Percentiles rank a stretch among this genome's conserved stretches.
phyloP scores from a whole-genome alignment of 2,888 invertebrate species.

The Sipha maydis region DNA sequence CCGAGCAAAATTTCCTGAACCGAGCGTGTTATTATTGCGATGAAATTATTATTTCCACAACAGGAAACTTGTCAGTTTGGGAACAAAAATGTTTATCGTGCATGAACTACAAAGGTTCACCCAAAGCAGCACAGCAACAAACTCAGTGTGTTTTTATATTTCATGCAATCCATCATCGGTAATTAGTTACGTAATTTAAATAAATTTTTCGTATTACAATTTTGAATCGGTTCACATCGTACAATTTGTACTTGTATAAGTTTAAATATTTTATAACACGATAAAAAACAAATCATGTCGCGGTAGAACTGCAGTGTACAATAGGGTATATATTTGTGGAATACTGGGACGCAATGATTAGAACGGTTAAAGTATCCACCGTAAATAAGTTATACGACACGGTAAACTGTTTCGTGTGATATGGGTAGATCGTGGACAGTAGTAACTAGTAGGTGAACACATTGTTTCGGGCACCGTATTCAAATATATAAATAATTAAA shows the following conservation, averaged over 20 bases:
- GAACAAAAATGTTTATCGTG: conserved; percentile 26
- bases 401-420: not conserved
- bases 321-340: not conserved
- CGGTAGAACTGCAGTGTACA: not conserved
- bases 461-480: not conserved
- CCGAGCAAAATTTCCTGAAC: not conserved
- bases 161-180: too few species aligned
- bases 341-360: not conserved
- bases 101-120: conserved; percentile 6
- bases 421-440: not conserved
- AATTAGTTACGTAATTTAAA: too few species aligned
- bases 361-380: not conserved
- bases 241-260: not conserved
- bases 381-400: not conserved
- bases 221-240: too few species aligned
- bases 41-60: conserved; percentile 7
- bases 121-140: not conserved
- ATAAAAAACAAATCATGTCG: not conserved
- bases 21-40: not conserved
- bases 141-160: not conserved
- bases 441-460: not conserved
- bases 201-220: too few species aligned
- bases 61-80: conserved; percentile 2
- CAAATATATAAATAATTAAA: not conserved
- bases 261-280: not conserved